phyloP scores from a whole-genome alignment of 2,888 invertebrate genomes.

The Chorisops tibialis region DNA sequence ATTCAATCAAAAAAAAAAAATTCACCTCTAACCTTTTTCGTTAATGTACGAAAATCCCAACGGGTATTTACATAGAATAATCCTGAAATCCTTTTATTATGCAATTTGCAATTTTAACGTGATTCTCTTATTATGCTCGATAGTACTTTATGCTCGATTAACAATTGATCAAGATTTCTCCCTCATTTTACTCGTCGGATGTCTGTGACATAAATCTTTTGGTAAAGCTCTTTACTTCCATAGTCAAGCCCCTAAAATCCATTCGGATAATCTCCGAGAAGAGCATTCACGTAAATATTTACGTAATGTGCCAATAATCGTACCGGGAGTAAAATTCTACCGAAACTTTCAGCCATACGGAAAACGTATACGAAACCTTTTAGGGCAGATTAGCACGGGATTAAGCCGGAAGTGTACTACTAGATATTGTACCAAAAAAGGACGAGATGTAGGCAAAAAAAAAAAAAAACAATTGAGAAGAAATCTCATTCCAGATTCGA shows the following conservation, averaged over 20 bases:
- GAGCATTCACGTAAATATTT: slow-evolving; percentile 17
- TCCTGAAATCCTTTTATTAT: no score
- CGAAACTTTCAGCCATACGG: neutral
- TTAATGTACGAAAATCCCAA: no score
- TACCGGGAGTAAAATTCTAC: neutral
- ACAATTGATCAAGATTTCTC: slow-evolving; percentile 15
- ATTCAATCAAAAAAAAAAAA: no score
- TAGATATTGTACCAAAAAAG: no score
- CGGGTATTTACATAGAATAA: no score
- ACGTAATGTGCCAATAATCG: slow-evolving; percentile 18
- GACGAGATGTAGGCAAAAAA: no score
- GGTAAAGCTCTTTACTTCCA: slow-evolving; percentile 15
- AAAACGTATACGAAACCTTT: slow-evolving; percentile 12
- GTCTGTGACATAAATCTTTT: slow-evolving; percentile 19
- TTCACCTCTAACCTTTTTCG: no score
- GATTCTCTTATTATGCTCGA: neutral
- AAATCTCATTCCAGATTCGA: no score
- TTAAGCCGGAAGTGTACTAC: slow-evolving; percentile 7
- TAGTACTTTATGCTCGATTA: slow-evolving; percentile 4
- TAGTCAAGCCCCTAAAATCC: slow-evolving; percentile 18
- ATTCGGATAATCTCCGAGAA: slow-evolving; percentile 19
- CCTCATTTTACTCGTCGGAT: neutral
- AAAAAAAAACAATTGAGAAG: no score
- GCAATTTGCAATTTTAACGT: no score
- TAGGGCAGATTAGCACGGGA: slow-evolving; percentile 15